Base-by-base conservation (phyloP, 1,140 invertebrate genomes). In the Pseudoatta argentina region DNA sequence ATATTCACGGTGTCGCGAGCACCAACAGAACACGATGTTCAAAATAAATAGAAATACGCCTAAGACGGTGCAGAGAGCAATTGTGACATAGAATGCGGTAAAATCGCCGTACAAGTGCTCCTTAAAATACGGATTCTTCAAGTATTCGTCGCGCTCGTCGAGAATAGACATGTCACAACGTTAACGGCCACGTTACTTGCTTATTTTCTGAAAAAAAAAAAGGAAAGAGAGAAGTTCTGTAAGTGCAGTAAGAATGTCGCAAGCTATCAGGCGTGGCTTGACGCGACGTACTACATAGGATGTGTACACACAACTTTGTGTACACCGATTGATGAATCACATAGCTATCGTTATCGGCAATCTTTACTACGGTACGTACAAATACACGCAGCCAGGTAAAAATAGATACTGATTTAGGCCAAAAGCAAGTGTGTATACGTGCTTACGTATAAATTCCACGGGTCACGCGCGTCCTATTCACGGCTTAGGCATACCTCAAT, bases 11-110 rank as follows among this genome's bases (percentile, higher is more conserved):
- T 98, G 96, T 88, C 96, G 96, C 2, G 97, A 98, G 92, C 97
- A 98, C 93, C 97, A 98, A 91, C 97, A 97, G 78, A 97, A 96
- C 63, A 97, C 96, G 69, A 98, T 95, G 91, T 98, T 98, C 48
- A 98, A 91, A 79, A 98, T 95, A 72, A 98, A 96, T 55, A 98
- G 95, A 27, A 96, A 94, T 18, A 96, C 95, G 53, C 96, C 96
- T 87, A 98, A 94, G 59, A 98, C 94, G 0, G 97, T 96, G 93
- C 97, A 97, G 93, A 98, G 96, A 30, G 97, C 96, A 85, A 98
- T 97, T 1, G 97, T 96, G 81, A 97, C 96, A 95, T 98, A 98
- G 94, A 98, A 98, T 24, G 97, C 96, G 21, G 97, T 96, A 83
- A 96, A 97, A 93, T 97, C 96, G 24, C 96, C 96, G 94, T 96